Base-by-base conservation (phyloP, 2,888 invertebrate species). In the Choreutis nemorana region DNA sequence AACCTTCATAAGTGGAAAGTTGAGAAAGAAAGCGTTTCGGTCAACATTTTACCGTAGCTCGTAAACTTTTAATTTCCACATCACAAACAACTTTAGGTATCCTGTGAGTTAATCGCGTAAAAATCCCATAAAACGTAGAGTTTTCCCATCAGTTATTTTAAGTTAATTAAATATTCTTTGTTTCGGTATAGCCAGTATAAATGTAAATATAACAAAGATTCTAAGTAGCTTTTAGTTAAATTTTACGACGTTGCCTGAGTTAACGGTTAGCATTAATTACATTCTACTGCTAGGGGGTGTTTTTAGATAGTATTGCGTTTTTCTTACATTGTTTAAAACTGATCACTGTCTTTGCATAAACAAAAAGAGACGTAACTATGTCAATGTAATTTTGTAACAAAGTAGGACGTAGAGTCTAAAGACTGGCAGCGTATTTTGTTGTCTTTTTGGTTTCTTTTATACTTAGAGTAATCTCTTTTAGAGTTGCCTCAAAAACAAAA, bases 241-340 rank as follows among this genome's bases (percentile, higher is more conserved):
- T 62, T 67, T 64, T 56, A 66, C 60, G 59, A 56, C 49, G 48
- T 48, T 55, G 55, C 49, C 54, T 48, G 56, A 65, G 61, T 67
- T 61, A 64, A 70, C 57, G 48, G 50, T 55, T 45, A 45, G 40
- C 40, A 61, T 64, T 66, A 68, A 71, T 70, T 70, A 55, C 61
- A 53, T 58, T 55, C 61, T 67, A 63, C 58, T 56, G 60, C 59
- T 53, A 55, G 42, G 47, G 48, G 55, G 56, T 60, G 58, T 62
- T 63, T 55, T 50, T 55, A 54, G 55, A 48, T 55, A 47, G 53
- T 54, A 52, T 54, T 46, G 50, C 54, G 47, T 61, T 68, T 63
- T 49, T 55, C 60, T 59, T 70, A 68, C 65, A 68, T 64, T 72
- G 68, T 70, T 60, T 57, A 50, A 60, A 61, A 57, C 60, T 62